Conservation (phyloP, 2,888 invertebrate species). For the Pristionchus maxplancki region DNA sequence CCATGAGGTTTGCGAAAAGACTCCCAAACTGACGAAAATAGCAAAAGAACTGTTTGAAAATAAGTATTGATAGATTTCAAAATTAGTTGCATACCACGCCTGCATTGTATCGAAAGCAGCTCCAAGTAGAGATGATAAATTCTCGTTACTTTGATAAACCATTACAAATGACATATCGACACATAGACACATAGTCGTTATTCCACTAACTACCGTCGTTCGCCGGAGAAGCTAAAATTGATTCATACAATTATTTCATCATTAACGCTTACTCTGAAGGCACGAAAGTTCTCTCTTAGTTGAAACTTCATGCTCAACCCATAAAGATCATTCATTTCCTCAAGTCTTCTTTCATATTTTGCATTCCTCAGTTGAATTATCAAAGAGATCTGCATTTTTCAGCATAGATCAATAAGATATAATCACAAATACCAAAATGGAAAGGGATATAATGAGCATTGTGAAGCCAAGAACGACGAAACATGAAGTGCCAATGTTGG, state of each 20-base stretch:
- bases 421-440: not conserved
- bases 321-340: not conserved
- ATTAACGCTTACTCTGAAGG: not conserved
- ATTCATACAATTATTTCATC: no score
- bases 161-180: not conserved
- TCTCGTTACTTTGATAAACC: not conserved
- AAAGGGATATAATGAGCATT: not conserved
- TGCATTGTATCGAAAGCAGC: not conserved
- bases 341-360: not conserved
- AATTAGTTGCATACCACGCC: not conserved
- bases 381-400: not conserved
- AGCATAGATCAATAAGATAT: not conserved
- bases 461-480: not conserved
- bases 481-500: not conserved
- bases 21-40: not conserved
- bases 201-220: not conserved
- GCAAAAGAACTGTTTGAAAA: not conserved
- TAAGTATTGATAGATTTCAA: not conserved
- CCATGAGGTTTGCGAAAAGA: not conserved
- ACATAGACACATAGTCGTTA: not conserved
- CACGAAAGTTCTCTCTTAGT: constrained; percentile 18
- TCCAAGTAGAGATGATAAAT: not conserved
- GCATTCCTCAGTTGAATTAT: not conserved
- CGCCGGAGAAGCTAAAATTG: not conserved
- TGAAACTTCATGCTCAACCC: not conserved